phyloP scores from a whole-genome alignment of 2,113 vertebrate species.

The Rhea pennata region DNA sequence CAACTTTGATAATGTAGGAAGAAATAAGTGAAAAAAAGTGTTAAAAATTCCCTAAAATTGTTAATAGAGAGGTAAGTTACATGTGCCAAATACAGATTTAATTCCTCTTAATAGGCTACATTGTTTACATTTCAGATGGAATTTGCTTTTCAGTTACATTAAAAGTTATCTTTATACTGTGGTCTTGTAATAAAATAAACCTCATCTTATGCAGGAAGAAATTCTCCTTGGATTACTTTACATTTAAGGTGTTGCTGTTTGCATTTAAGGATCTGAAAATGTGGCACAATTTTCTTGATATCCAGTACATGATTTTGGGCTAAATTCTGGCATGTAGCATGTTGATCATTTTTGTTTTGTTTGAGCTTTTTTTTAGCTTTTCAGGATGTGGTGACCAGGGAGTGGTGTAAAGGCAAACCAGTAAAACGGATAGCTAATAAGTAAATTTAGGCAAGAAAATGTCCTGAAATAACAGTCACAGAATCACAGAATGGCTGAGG shows the following conservation, averaged over 20 bases:
- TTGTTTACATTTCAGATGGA: background rate
- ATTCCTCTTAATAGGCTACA: background rate
- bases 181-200: background rate
- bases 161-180: background rate
- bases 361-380: background rate
- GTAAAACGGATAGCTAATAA: background rate
- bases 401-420: background rate
- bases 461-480: background rate
- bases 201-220: background rate
- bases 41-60: background rate
- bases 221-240: background rate
- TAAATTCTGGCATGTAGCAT: background rate
- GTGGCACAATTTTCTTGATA: background rate
- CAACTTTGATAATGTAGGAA: background rate
- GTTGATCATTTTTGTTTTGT: no score
- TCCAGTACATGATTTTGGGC: background rate
- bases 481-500: background rate
- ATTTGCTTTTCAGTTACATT: background rate
- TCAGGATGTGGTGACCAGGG: background rate
- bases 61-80: background rate
- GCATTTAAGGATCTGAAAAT: conserved; percentile 3
- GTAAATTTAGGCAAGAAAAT: background rate
- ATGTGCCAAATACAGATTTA: background rate
- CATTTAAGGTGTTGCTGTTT: background rate
- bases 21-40: background rate